phyloP scores from a whole-genome alignment of 2,113 vertebrate genomes.

The Rhegmatorhina hoffmannsi region DNA sequence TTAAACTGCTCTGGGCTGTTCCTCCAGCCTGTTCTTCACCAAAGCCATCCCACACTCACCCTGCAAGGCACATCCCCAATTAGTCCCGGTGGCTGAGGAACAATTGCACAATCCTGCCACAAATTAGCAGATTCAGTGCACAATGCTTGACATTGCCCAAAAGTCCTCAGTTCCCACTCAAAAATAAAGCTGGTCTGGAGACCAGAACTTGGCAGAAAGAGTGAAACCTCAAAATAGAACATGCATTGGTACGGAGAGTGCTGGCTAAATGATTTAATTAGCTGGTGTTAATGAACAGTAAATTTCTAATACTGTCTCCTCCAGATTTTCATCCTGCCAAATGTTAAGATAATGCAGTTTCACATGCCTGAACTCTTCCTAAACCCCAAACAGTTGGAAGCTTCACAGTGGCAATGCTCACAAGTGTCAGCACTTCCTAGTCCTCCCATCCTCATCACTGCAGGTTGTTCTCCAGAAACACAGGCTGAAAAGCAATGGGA shows the following conservation, averaged over 20 bases:
- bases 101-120: neutral
- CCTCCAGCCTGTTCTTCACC: neutral
- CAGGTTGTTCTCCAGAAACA: neutral
- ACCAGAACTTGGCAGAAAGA: constrained; percentile 3
- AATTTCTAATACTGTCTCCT: neutral
- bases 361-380: neutral
- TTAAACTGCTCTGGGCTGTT: neutral
- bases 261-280: neutral
- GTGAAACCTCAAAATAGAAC: neutral
- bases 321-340: neutral
- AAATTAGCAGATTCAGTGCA: neutral
- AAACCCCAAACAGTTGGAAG: neutral
- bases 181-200: neutral
- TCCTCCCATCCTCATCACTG: accelerated
- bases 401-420: neutral
- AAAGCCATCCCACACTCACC: neutral
- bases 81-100: neutral
- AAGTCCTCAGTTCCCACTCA: neutral
- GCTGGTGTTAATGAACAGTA: neutral
- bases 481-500: accelerated
- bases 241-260: neutral
- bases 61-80: neutral
- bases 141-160: neutral
- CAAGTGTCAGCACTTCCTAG: neutral
- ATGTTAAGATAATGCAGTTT: neutral